Base-by-base conservation (phyloP, 2,797 vertebrate species). In the Melanotaenia nigrans region DNA sequence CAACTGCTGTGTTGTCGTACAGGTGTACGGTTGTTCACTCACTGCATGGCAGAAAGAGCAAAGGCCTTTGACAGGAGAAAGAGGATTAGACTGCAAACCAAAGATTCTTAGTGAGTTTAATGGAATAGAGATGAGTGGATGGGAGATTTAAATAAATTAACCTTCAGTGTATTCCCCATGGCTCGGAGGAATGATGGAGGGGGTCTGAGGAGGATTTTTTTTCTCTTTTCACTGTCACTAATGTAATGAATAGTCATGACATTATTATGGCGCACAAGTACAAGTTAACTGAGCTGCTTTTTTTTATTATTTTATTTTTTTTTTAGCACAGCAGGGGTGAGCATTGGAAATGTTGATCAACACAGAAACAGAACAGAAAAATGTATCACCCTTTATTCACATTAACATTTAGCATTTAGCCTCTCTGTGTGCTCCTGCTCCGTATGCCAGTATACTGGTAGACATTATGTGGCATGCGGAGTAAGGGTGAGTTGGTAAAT, bases 71-170 rank as follows among this genome's bases (percentile, higher is more conserved):
- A 91, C 91, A 92, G 90, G 59, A 85, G 88, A 93, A 94, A 93
- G 93, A 84, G 83, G 92, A 95, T 95, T 94, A 95, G 89, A 88
- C 82, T 71, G 82, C 91, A 88, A 94, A 94, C 90, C 92, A 94
- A 77, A 96, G 92, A 95, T 95, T 95, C 91, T 95, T 94, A 93
- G 90, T 94, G 92, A 92, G 90, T 94, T 95, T 95, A 95, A 92
- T 94, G 91, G 92, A 95, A 95, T 93, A 90, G 93, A 93, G 94
- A 95, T 92, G 93, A 94, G 93, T 94, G 90, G 90, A 93, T 87
- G 90, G 87, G 85, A 93, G 93, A 95, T 95, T 95, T 95, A 94
- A 95, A 96, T 95, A 95, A 94, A 95, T 96, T 95, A 96, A 95
- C 95, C 94, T 96, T 96, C 95, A 94, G 86, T 89, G 87, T 90